Evolutionary conservation across 2,113 vertebrate species (phyloP).

Genomic region (Noctilio leporinus): DNA sequence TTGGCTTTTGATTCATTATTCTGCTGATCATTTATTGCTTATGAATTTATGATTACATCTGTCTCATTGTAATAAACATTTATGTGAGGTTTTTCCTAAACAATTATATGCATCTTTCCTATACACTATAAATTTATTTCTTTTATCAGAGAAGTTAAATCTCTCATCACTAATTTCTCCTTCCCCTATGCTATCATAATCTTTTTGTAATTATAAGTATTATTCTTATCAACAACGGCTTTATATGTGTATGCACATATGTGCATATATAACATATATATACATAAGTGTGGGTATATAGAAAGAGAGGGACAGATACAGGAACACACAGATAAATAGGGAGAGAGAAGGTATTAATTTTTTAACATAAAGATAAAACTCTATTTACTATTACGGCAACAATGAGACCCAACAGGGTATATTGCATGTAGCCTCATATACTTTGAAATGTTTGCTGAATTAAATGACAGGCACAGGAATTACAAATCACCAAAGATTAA

Average conservation of each 20-base stretch:
- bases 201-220: neutral
- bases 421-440: neutral
- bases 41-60: neutral
- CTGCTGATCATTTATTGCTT: neutral
- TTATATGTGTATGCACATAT: neutral
- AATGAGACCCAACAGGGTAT: neutral
- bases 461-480: neutral
- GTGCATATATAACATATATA: neutral
- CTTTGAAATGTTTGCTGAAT: neutral
- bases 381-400: neutral
- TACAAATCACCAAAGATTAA: neutral
- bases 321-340: neutral
- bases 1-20: neutral
- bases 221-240: neutral
- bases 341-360: neutral
- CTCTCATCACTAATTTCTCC: neutral
- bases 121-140: neutral
- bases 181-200: neutral
- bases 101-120: neutral
- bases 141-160: neutral
- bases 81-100: neutral
- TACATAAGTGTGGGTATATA: neutral
- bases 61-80: neutral
- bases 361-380: neutral
- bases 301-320: neutral